phyloP scores from a whole-genome alignment of 1,140 invertebrate species.

The Habropoda laboriosa region DNA sequence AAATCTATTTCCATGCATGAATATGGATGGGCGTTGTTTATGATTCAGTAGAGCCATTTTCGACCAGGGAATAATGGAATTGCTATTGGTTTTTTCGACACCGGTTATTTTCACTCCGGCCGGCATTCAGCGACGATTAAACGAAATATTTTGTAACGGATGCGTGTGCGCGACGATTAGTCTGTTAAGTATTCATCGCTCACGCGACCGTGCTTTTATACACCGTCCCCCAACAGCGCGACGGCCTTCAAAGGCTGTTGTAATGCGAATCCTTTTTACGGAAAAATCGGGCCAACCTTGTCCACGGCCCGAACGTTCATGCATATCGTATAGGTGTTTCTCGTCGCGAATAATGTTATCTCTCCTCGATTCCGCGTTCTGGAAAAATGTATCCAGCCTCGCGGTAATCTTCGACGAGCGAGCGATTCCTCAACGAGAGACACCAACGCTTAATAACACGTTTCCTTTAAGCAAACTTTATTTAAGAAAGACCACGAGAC shows the following conservation, averaged over 20 bases:
- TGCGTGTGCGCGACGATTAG: slow-evolving; percentile 4
- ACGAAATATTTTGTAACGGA: slow-evolving; percentile 39
- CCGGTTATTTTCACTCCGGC: neutral
- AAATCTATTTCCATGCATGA: slow-evolving; percentile 53
- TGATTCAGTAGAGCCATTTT: slow-evolving; percentile 57
- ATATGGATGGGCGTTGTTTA: slow-evolving; percentile 62
- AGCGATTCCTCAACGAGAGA: neutral
- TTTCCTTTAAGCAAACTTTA: neutral
- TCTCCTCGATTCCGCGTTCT: too few species aligned
- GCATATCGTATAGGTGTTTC: too few species aligned
- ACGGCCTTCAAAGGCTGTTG: neutral
- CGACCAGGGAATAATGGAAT: slow-evolving; percentile 29
- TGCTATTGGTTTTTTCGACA: slow-evolving; percentile 23
- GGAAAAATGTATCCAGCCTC: too few species aligned
- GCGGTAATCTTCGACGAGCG: neutral
- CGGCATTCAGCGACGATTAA: slow-evolving; percentile 37
- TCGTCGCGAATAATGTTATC: too few species aligned
- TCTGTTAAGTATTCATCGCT: slow-evolving; percentile 30
- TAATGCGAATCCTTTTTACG: neutral
- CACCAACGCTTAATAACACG: neutral
- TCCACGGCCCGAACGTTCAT: too few species aligned
- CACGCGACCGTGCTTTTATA: neutral
- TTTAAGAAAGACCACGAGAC: neutral
- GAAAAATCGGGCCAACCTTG: too few species aligned
- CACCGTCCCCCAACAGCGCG: neutral